These are phyloP conservation scores for Thereva nobilitata DNA, from an alignment of 2,888 invertebrate species.

Conservation along the genomic window DNA sequence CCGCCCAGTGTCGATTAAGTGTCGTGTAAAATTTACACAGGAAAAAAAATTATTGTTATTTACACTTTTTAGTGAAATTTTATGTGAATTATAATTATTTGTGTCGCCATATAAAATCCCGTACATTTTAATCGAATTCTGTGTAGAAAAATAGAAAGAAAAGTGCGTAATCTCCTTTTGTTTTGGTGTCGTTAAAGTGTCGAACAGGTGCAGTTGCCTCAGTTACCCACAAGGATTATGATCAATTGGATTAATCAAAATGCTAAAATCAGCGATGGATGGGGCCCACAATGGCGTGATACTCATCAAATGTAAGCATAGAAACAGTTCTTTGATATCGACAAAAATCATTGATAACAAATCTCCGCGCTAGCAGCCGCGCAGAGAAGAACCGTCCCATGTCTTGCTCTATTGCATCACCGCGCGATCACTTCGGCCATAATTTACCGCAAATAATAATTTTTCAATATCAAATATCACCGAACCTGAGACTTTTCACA, in stretches of 20 bases:
- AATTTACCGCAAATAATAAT: background rate
- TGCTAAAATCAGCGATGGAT: slow-evolving; percentile 54
- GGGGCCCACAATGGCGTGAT: slow-evolving; percentile 53
- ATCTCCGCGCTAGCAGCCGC: too few relatives aligned
- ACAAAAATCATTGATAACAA: too few relatives aligned
- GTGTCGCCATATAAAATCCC: too few relatives aligned
- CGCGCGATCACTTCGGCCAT: background rate
- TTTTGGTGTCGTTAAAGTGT: slow-evolving; percentile 15
- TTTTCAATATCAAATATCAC: too few relatives aligned
- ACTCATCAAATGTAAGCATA: slow-evolving; percentile 53
- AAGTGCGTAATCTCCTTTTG: slow-evolving; percentile 1
- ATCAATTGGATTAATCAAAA: slow-evolving; percentile 46
- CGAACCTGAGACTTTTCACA: too few relatives aligned
- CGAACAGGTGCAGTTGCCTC: slow-evolving; percentile 17
- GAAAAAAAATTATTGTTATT: too few relatives aligned
- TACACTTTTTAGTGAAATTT: too few relatives aligned
- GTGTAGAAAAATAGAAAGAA: too few relatives aligned
- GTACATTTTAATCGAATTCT: too few relatives aligned
- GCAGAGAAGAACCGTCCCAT: background rate
- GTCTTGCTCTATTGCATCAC: slow-evolving; percentile 10
- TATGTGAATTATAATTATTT: too few relatives aligned
- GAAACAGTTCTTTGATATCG: background rate
- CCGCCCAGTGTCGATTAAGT: slow-evolving; percentile 30
- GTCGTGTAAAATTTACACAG: slow-evolving; percentile 1
- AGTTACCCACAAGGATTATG: slow-evolving; percentile 39